Percentiles rank a stretch among this genome's conserved stretches.
Evolutionary conservation across 2,888 invertebrate genomes (phyloP).

Genomic region (Andricus curvator): DNA sequence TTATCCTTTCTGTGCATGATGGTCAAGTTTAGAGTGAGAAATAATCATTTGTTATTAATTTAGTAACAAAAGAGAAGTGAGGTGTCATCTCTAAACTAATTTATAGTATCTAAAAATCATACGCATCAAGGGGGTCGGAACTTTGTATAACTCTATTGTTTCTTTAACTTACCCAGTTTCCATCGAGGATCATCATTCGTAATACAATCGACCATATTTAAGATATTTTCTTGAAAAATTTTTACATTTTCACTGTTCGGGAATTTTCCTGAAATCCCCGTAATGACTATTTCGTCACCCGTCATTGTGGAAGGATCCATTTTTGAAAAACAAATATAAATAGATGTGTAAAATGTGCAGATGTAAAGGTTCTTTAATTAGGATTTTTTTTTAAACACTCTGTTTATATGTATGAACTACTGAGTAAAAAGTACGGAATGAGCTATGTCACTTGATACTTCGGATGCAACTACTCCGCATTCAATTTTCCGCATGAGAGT

Average conservation of each 20-base stretch:
- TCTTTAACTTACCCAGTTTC: constrained; percentile 46
- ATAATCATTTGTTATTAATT: too few species aligned
- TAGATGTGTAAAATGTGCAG: background rate
- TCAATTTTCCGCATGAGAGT: too few species aligned
- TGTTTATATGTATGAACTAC: background rate
- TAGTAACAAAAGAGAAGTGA: too few species aligned
- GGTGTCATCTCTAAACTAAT: too few species aligned
- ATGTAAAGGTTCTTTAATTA: background rate
- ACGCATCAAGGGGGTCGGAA: too few species aligned
- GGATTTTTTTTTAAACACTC: background rate
- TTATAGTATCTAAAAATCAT: too few species aligned
- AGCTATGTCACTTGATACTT: background rate
- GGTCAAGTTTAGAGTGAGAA: too few species aligned
- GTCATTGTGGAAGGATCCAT: constrained; percentile 13
- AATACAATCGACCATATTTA: constrained; percentile 50
- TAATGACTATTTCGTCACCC: constrained; percentile 80
- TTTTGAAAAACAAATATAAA: background rate
- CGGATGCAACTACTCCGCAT: too few species aligned
- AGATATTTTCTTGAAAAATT: constrained; percentile 78
- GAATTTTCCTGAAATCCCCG: constrained; percentile 82
- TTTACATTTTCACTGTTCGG: constrained; percentile 83
- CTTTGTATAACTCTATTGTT: too few species aligned
- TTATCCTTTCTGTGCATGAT: too few species aligned
- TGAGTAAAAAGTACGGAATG: background rate
- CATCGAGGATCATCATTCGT: constrained; percentile 46